These are phyloP conservation scores for Drosophila paulistorum DNA, from an alignment of 1,140 invertebrate species.

Conservation along the genomic window DNA sequence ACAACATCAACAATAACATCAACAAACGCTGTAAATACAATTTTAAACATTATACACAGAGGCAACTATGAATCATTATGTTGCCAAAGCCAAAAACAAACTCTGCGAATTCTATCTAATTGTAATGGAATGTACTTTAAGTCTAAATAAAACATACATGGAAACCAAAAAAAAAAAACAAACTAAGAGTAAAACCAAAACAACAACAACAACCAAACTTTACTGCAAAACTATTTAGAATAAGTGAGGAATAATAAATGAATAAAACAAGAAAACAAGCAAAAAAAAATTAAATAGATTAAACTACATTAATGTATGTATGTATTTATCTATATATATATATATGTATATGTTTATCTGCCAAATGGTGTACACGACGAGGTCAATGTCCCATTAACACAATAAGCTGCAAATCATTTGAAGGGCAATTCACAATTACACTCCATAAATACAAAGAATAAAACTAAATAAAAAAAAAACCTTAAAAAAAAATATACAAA, in stretches of 20 bases:
- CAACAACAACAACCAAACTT: background rate
- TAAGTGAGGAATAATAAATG: background rate
- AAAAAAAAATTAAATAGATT: slow-evolving; percentile 26
- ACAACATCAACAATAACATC: background rate
- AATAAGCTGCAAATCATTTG: slow-evolving; percentile 18
- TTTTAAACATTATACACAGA: slow-evolving; percentile 68
- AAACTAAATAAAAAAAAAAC: slow-evolving; percentile 15
- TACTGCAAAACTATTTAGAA: slow-evolving; percentile 25
- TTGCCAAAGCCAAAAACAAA: slow-evolving; percentile 34
- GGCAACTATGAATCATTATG: slow-evolving; percentile 58
- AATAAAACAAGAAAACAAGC: slow-evolving; percentile 32
- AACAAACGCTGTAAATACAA: slow-evolving; percentile 66
- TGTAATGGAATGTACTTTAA: slow-evolving; percentile 19
- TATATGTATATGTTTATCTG: slow-evolving; percentile 18
- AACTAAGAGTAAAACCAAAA: slow-evolving; percentile 5
- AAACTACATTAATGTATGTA: slow-evolving; percentile 15
- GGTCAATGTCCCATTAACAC: slow-evolving; percentile 25
- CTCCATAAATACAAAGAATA: slow-evolving; percentile 20
- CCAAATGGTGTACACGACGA: background rate
- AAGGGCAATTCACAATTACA: slow-evolving; percentile 31
- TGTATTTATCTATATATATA: slow-evolving; percentile 34
- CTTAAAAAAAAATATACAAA: slow-evolving; percentile 22
- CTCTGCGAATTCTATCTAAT: slow-evolving; percentile 26
- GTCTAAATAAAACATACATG: slow-evolving; percentile 10
- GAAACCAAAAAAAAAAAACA: slow-evolving; percentile 2